Evolutionary conservation across 2,113 vertebrate species (phyloP), one percentile per base, ranked within the genome.

Genomic region (Thunnus maccoyii): DNA sequence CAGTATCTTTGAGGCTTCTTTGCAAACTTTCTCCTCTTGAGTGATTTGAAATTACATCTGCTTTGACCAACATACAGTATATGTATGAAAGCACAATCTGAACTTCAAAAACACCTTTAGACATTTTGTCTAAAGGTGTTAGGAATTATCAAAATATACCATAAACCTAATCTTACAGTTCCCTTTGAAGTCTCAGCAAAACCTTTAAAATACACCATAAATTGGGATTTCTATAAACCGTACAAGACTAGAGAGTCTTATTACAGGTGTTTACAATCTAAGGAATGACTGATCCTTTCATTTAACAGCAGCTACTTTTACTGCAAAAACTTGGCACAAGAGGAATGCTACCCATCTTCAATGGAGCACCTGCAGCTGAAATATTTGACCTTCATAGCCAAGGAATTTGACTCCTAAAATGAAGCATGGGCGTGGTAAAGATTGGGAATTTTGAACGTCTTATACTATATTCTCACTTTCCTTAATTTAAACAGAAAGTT

Each of bases 341-440:
- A 72, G 32, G 77, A 89, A 89, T 88, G 76, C 58, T 76, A n/a
- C 83, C 64, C 75, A 90, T 88, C 90, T 86, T 88, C 82, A 88
- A 68, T 74, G 67, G 69, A 80, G 72, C 87, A 93, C 91, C 93
- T 93, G 91, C 83, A 87, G 79, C 83, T 79, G 58, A 90, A 89
- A 82, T 78, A 91, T 74, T 81, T 89, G 89, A 87, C 88, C 88
- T 91, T 83, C 75, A 71, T 44, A 50, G 50, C 16, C 3, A 56
- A 80, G 88, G 88, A 91, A 90, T 89, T 75, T 85, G 68, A 68
- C 56, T 79, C 47, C 56, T 47, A 8, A 8, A 41, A 76, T 81
- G n/a, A 15, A 57, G 41, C 44, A 12, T n/a, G 17, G 20, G 20
- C n/a, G 18, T 41, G 25, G 60, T n/a, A 3, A 69, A 58, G 61